Percentiles rank a stretch among this genome's conserved stretches.
Conservation (phyloP, 2,888 invertebrate species). For the Malthinus flaveolus region DNA sequence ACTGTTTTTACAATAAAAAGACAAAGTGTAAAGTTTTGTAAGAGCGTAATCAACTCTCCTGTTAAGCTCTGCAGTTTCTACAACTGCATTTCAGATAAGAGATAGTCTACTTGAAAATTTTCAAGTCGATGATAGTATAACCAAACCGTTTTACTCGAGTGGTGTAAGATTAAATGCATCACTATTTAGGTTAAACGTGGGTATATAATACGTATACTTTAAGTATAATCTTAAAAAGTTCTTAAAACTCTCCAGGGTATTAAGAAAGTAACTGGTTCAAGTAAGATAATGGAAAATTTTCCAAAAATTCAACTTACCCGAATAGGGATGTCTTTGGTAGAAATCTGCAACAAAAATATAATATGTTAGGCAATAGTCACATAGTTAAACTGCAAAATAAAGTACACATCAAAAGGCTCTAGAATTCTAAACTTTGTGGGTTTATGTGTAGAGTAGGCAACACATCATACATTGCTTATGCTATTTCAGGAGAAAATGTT, state of each 20-base stretch:
- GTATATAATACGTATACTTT: not conserved
- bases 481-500: no score
- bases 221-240: not conserved
- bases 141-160: conserved; percentile 5
- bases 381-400: no score
- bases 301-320: no score
- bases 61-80: not conserved
- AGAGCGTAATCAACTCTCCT: not conserved
- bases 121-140: conserved; percentile 1
- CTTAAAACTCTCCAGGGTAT: not conserved
- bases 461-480: no score
- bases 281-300: no score
- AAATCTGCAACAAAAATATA: no score
- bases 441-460: no score
- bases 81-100: conserved; percentile 17
- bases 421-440: no score
- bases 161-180: not conserved
- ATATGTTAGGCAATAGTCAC: no score
- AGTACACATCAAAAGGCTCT: no score
- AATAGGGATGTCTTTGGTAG: no score
- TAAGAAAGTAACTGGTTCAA: no score
- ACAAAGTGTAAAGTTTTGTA: not conserved
- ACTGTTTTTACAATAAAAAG: not conserved
- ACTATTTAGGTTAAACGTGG: not conserved
- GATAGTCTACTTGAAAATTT: not conserved